Conservation (phyloP, 2,888 invertebrate species). For the Parnassius glacialis region DNA sequence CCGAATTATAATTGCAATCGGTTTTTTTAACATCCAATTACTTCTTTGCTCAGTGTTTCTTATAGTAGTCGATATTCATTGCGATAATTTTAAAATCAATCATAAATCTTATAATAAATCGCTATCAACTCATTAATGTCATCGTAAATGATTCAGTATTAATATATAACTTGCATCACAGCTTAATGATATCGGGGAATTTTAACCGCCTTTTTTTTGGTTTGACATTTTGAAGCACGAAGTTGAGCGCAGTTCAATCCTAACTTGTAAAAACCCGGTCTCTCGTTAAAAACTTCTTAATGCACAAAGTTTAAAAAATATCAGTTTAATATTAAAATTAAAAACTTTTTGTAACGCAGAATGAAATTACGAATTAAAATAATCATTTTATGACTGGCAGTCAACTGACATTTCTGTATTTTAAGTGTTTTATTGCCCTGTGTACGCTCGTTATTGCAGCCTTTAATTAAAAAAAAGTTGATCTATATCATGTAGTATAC, state of each 20-base stretch:
- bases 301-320: not conserved
- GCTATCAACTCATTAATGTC: conserved; percentile 16
- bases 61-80: not conserved
- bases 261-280: not conserved
- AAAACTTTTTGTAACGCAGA: conserved; percentile 21
- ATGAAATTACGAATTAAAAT: conserved; percentile 6
- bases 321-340: not conserved
- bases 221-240: conserved; percentile 10
- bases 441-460: conserved; percentile 30
- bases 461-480: conserved; percentile 1
- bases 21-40: too few relatives aligned
- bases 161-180: not conserved
- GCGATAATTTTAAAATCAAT: not conserved
- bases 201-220: conserved; percentile 8
- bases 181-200: not conserved
- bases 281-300: conserved; percentile 20
- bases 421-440: conserved; percentile 27
- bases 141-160: not conserved
- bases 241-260: not conserved
- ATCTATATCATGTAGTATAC: not conserved
- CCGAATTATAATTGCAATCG: too few relatives aligned
- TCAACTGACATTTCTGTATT: conserved; percentile 15
- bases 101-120: conserved; percentile 8
- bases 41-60: too few relatives aligned
- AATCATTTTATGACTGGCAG: conserved; percentile 9